Evolutionary conservation across 2,888 invertebrate genomes (phyloP).

Genomic region (Drosophila paramelanica): DNA sequence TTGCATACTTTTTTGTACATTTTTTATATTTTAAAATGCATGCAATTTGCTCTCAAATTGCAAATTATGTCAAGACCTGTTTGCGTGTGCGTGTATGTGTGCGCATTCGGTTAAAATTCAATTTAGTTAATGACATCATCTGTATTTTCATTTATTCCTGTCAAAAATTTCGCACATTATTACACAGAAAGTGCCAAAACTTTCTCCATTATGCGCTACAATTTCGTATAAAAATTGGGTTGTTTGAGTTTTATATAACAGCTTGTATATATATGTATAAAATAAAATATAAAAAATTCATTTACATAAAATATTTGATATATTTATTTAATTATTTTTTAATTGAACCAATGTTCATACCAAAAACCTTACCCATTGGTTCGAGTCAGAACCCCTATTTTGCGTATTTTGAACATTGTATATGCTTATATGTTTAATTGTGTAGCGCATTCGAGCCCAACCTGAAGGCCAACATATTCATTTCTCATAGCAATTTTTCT

Average conservation of each 20-base stretch:
- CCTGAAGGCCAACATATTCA: conserved; percentile 50
- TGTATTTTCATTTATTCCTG: conserved; percentile 67
- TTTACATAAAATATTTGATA: no score
- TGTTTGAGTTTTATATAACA: background rate
- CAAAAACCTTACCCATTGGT: background rate
- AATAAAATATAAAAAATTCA: no score
- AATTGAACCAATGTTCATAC: no score
- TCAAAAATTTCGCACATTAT: conserved; percentile 42
- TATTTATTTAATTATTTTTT: no score
- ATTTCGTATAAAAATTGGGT: background rate
- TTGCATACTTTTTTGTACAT: conserved; percentile 33
- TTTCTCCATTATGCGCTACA: conserved; percentile 21
- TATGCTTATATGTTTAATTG: background rate
- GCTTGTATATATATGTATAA: no score
- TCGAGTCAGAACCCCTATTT: background rate
- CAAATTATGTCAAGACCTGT: conserved; percentile 52
- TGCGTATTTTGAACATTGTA: background rate
- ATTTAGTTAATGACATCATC: conserved; percentile 72
- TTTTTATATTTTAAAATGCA: conserved; percentile 36
- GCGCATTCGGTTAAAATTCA: conserved; percentile 56
- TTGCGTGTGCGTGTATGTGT: conserved; percentile 9
- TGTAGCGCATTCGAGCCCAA: conserved; percentile 23
- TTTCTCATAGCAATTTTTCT: conserved; percentile 67
- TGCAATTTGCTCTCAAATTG: conserved; percentile 59
- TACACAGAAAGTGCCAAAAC: conserved; percentile 9